Percentiles rank a stretch among this genome's conserved stretches.
Conservation (phyloP, 2,113 vertebrate genomes). For the Melanotaenia duboulayi region DNA sequence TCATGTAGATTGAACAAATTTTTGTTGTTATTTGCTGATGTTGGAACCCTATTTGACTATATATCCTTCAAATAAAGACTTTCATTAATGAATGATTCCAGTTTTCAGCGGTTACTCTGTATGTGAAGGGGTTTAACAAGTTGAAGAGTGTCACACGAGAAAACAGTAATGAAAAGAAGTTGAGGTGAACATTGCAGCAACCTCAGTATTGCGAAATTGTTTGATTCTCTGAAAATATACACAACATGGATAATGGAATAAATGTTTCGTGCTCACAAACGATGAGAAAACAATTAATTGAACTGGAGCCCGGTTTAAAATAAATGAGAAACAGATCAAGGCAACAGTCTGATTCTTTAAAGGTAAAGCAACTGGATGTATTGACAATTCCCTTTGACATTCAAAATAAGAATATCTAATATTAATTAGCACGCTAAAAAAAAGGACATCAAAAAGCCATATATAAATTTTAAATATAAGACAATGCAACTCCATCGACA, state of each 20-base stretch:
- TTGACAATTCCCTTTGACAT: no score
- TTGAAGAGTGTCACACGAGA: neutral
- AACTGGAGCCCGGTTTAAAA: no score
- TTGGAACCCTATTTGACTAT: neutral
- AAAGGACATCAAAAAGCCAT: no score
- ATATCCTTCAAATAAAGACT: no score
- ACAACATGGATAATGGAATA: neutral
- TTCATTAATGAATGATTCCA: neutral
- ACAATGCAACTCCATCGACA: no score
- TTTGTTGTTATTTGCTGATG: neutral
- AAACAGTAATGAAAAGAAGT: constrained; percentile 18
- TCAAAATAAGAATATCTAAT: no score
- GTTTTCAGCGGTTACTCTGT: neutral
- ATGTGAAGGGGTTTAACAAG: neutral
- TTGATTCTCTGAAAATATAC: neutral
- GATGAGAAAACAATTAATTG: neutral
- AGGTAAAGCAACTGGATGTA: no score
- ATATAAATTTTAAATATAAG: no score
- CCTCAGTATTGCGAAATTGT: neutral
- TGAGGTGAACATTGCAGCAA: neutral
- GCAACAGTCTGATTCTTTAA: no score
- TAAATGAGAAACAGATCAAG: no score
- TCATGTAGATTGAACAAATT: no score
- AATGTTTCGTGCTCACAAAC: neutral
- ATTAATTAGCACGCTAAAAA: no score